Conservation (phyloP, 2,113 vertebrate genomes). For the Girardinichthys multiradiatus region DNA sequence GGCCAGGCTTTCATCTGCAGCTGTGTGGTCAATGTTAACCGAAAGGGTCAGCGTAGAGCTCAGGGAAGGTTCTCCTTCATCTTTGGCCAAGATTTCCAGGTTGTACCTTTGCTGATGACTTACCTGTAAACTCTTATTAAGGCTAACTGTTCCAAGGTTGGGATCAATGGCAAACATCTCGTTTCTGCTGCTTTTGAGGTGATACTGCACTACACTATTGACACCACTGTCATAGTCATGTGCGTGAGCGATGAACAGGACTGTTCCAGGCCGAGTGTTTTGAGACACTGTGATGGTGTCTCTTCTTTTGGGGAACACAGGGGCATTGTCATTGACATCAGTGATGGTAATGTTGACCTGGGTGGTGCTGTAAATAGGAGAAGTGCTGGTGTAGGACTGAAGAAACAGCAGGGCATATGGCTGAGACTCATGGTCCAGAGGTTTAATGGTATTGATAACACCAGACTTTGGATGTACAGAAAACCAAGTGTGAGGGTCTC, state of each 20-base stretch:
- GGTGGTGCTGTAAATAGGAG: conserved; percentile 81
- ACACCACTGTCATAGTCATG: conserved; percentile 86
- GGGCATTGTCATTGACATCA: conserved; percentile 89
- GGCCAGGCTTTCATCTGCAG: conserved; percentile 68
- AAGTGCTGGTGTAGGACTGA: conserved; percentile 81
- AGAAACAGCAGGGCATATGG: conserved; percentile 80
- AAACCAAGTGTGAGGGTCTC: conserved; percentile 85
- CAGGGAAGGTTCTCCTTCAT: conserved; percentile 81
- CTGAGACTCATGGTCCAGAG: conserved; percentile 87
- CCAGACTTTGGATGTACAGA: conserved; percentile 84
- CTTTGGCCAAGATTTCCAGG: conserved; percentile 82
- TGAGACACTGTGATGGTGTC: conserved; percentile 78
- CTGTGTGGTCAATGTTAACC: conserved; percentile 74
- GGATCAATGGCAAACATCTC: conserved; percentile 81
- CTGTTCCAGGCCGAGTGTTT: conserved; percentile 80
- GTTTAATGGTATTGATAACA: conserved; percentile 79
- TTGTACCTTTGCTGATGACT: conserved; percentile 55
- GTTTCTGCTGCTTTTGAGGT: conserved; percentile 58
- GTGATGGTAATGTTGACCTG: conserved; percentile 86
- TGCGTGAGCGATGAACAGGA: conserved; percentile 87
- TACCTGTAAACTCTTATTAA: conserved; percentile 73
- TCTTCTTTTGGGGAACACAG: conserved; percentile 75
- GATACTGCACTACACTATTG: conserved; percentile 86
- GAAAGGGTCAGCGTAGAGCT: conserved; percentile 79
- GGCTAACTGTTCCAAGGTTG: conserved; percentile 79